These are phyloP conservation scores for Pelobates fuscus DNA, from an alignment of 2,113 vertebrate species.

Conservation along the genomic window DNA sequence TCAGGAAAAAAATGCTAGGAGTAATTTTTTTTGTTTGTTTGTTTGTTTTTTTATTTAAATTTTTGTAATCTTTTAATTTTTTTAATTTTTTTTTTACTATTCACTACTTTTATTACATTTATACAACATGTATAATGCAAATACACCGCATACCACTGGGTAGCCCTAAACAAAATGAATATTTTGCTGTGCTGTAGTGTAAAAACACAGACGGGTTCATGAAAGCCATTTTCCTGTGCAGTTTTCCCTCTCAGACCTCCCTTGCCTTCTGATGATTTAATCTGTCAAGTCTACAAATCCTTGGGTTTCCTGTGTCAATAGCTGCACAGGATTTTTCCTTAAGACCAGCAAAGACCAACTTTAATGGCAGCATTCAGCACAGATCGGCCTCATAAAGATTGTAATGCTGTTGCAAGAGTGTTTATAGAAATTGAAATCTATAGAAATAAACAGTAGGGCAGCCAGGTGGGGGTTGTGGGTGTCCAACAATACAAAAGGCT, in stretches of 20 bases:
- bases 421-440: constrained; percentile 55
- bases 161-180: constrained; percentile 1
- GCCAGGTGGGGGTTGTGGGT: constrained; percentile 61
- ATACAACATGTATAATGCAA: constrained; percentile 1
- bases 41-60: too few species aligned
- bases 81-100: too few species aligned
- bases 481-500: constrained; percentile 56
- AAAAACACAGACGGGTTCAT: constrained; percentile 29
- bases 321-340: constrained; percentile 46
- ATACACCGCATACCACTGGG: constrained; percentile 21
- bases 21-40: too few species aligned
- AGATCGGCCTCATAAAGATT: constrained; percentile 53
- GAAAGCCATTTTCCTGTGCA: constrained; percentile 30
- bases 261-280: constrained; percentile 44
- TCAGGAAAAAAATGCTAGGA: too few species aligned
- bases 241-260: constrained; percentile 38
- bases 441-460: constrained; percentile 68
- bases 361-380: constrained; percentile 43
- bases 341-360: constrained; percentile 36
- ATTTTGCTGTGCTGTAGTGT: constrained; percentile 33
- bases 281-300: constrained; percentile 50
- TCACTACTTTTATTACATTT: neutral
- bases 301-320: constrained; percentile 50
- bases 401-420: constrained; percentile 31
- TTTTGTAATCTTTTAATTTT: too few species aligned